phyloP scores from a whole-genome alignment of 2,797 vertebrate genomes.

The Delichon dasypus region DNA sequence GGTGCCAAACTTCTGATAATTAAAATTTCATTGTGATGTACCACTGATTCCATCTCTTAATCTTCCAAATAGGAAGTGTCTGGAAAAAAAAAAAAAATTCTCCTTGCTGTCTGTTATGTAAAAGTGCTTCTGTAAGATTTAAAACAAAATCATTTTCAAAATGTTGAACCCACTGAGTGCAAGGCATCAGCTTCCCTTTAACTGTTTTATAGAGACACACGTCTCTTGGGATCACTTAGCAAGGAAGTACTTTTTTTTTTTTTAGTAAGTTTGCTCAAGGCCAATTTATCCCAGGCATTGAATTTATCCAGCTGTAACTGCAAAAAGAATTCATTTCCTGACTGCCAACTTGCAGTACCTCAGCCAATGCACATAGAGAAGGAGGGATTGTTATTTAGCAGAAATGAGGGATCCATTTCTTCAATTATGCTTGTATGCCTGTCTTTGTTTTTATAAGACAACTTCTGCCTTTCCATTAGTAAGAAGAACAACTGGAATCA shows the following conservation, averaged over 20 bases:
- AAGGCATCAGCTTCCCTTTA: slow-evolving; percentile 41
- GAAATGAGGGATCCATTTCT: background rate
- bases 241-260: background rate
- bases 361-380: background rate
- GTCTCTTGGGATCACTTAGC: slow-evolving; percentile 55
- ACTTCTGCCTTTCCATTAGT: background rate
- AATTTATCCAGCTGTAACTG: slow-evolving; percentile 25
- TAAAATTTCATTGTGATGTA: slow-evolving; percentile 22
- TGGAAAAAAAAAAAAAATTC: background rate
- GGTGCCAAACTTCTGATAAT: slow-evolving; percentile 22
- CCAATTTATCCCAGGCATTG: slow-evolving; percentile 1
- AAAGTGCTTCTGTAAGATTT: slow-evolving; percentile 43
- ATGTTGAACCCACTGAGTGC: slow-evolving; percentile 17
- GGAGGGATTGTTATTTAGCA: background rate
- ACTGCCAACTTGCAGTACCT: background rate
- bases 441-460: background rate
- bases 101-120: slow-evolving; percentile 24
- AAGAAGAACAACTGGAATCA: background rate
- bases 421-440: background rate
- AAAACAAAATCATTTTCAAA: slow-evolving; percentile 39
- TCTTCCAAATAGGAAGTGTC: slow-evolving; percentile 41
- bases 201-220: slow-evolving; percentile 24
- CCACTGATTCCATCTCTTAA: background rate
- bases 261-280: slow-evolving; percentile 23
- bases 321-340: background rate